Percentiles rank a stretch among this genome's conserved stretches.
Evolutionary conservation across 2,888 invertebrate species (phyloP).

Genomic region (Brenthis daphne): DNA sequence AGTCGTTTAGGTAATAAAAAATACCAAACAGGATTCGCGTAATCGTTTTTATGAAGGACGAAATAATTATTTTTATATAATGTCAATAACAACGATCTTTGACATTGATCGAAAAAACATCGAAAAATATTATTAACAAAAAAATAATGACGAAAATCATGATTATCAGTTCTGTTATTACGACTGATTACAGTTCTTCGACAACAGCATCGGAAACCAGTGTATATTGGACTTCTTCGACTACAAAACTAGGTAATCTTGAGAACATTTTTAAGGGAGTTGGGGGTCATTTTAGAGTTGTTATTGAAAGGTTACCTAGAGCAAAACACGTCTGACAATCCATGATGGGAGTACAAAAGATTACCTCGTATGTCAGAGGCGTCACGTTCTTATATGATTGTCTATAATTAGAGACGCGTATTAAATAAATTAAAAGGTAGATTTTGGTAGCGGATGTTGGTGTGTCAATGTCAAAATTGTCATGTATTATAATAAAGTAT

Average conservation of each 20-base stretch:
- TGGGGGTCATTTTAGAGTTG: slow-evolving; percentile 47
- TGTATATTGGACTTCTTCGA: slow-evolving; percentile 49
- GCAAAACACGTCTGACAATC: slow-evolving; percentile 69
- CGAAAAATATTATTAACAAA: slow-evolving; percentile 64
- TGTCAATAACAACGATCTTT: slow-evolving; percentile 75
- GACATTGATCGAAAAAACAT: slow-evolving; percentile 70
- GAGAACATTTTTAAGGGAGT: slow-evolving; percentile 44
- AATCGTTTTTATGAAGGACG: slow-evolving; percentile 35
- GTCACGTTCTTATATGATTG: slow-evolving; percentile 70
- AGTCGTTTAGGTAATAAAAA: slow-evolving; percentile 28
- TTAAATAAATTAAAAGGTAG: slow-evolving; percentile 70
- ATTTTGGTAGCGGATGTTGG: slow-evolving; percentile 48
- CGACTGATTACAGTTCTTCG: slow-evolving; percentile 73
- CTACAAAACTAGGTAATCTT: slow-evolving; percentile 30
- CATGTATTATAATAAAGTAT: slow-evolving; percentile 34
- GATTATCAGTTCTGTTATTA: slow-evolving; percentile 70
- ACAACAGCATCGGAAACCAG: slow-evolving; percentile 60
- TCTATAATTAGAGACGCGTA: slow-evolving; percentile 75
- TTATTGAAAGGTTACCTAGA: slow-evolving; percentile 61
- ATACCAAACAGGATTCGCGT: slow-evolving; percentile 36
- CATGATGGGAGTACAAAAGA: slow-evolving; percentile 74
- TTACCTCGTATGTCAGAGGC: slow-evolving; percentile 76
- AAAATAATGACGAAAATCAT: slow-evolving; percentile 68
- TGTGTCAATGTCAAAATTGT: slow-evolving; percentile 65
- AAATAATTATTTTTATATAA: slow-evolving; percentile 61